These are phyloP conservation scores for Hassar affinis DNA, from an alignment of 2,113 vertebrate genomes.

Conservation along the genomic window DNA sequence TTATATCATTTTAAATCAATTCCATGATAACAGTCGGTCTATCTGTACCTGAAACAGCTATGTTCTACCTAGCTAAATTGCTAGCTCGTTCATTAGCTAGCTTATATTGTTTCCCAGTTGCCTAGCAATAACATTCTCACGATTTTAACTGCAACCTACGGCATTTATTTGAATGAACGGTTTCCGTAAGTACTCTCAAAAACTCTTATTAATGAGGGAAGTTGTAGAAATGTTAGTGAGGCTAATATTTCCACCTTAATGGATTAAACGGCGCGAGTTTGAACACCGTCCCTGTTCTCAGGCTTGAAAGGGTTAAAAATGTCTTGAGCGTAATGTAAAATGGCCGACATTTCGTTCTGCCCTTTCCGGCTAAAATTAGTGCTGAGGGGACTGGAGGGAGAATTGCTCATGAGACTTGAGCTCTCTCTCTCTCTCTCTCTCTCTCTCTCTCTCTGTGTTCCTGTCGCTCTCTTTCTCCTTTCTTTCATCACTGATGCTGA, in stretches of 20 bases:
- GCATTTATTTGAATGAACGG: not conserved
- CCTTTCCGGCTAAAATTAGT: constrained; percentile 76
- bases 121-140: not conserved
- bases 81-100: not conserved
- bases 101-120: not conserved
- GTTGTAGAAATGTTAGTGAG: not conserved
- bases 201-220: not conserved
- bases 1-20: not conserved
- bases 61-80: not conserved
- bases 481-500: constrained; percentile 19
- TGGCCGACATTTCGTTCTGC: constrained; percentile 71
- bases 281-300: not conserved
- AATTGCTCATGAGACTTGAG: constrained; percentile 59
- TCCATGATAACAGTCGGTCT: not conserved
- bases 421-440: constrained; percentile 25
- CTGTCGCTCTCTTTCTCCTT: constrained; percentile 15
- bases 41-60: not conserved
- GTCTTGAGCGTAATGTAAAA: constrained; percentile 57
- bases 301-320: not conserved
- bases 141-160: not conserved
- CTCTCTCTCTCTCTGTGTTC: not conserved
- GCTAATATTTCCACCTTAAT: no score
- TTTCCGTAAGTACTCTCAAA: not conserved
- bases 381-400: constrained; percentile 53
- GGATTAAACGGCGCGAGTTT: not conserved